Evolutionary conservation across 1,140 invertebrate genomes (phyloP), one percentile per base, ranked within the genome.

Genomic region (Aphis craccivora): DNA sequence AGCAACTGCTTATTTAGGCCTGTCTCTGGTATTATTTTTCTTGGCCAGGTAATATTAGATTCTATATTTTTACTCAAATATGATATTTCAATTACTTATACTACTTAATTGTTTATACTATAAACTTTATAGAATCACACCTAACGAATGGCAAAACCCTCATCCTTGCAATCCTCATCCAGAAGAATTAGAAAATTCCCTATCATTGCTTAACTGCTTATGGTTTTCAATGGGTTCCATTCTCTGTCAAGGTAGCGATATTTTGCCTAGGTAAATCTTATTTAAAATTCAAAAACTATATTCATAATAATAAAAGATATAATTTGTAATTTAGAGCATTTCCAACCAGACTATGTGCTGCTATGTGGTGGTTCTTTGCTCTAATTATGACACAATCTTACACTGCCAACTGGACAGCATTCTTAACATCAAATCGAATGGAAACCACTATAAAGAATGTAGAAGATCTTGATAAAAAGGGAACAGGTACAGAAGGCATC

Each of bases 361-460:
- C 97, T 0, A 98, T 97, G 96, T 99, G 98, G 98, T 99, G 98
- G 98, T 99, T 99, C 95, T 99, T 99, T 95, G 98, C 98, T 0
- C 96, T 99, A 30, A 99, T 99, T 94, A 98, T 99, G 96, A 98
- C 98, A 22, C 98, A 98, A 5, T 99, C 98, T 0, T 99, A 99
- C 95, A 99, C 99, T 0, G 99, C 99, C 20, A 99, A 99, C 95
- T 96, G 99, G 94, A 98, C 99, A 4, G 99, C 99, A 14, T 99
- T 99, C 94, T 95, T 99, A 55, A 99, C 99, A 0, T 97, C 97
- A 35, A 98, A 98, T 23, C 96, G 97, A 37, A 97, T 98, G 96
- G 97, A 97, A 11, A 97, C 97, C 53, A 97, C 98, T 0, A 99
- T 99, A n/a, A 97, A 97, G 94, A 97, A 96, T 94, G 98, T 98